Percentiles rank a stretch among this genome's conserved stretches.
Conservation (phyloP, 2,888 invertebrate genomes). For the Chorisops tibialis region DNA sequence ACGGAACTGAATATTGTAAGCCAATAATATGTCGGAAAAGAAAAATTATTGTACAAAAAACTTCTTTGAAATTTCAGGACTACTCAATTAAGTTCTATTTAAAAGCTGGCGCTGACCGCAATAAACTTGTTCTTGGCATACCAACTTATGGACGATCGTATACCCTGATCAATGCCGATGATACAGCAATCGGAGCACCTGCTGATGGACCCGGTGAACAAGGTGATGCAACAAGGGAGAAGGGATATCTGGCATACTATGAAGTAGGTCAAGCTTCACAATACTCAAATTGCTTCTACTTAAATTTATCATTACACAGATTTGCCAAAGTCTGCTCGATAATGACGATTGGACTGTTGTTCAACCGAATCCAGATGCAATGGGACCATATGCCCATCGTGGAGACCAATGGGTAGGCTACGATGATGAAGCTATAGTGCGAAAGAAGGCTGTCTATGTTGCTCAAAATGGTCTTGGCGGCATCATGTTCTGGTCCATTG, state of each 20-base stretch:
- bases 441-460: constrained; percentile 80
- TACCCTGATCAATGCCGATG: constrained; percentile 81
- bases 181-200: constrained; percentile 80
- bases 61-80: constrained; percentile 61
- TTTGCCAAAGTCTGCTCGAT: constrained; percentile 76
- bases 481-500: constrained; percentile 65
- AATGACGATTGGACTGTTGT: constrained; percentile 76
- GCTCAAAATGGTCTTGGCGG: constrained; percentile 82
- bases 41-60: too few relatives aligned
- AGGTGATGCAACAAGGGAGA: constrained; percentile 87
- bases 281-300: background rate
- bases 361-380: constrained; percentile 73
- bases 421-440: constrained; percentile 81
- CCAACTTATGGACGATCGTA: constrained; percentile 89
- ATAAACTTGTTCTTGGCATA: constrained; percentile 80
- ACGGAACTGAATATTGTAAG: constrained; percentile 85
- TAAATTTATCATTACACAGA: constrained; percentile 55
- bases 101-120: constrained; percentile 71
- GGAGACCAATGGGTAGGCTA: constrained; percentile 93
- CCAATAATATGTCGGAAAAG: too few relatives aligned
- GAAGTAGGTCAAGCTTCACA: constrained; percentile 61
- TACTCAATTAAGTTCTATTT: constrained; percentile 80
- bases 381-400: constrained; percentile 86
- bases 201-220: constrained; percentile 88
- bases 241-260: constrained; percentile 89